Evolutionary conservation across 2,797 vertebrate genomes (phyloP).

Genomic region (Gymnodraco acuticeps): DNA sequence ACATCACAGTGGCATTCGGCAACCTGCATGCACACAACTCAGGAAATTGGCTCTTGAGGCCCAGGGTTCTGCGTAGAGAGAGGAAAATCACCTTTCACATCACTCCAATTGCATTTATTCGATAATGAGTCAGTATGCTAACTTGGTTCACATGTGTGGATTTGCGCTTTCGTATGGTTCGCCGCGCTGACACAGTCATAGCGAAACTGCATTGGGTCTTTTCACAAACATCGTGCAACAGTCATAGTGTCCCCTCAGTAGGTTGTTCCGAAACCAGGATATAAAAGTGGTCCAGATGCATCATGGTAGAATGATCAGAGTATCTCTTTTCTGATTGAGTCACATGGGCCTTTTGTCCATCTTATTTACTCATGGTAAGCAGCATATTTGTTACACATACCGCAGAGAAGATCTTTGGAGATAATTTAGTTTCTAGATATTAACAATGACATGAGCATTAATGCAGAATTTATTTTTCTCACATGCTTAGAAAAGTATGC

Average conservation of each 20-base stretch:
- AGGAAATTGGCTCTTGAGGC: constrained; percentile 39
- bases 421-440: constrained; percentile 44
- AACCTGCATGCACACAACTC: constrained; percentile 44
- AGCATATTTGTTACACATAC: constrained; percentile 19
- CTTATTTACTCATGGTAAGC: constrained; percentile 6
- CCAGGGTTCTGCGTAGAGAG: constrained; percentile 10
- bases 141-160: constrained; percentile 28
- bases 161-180: constrained; percentile 45
- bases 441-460: background rate
- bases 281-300: constrained; percentile 68
- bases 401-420: constrained; percentile 39
- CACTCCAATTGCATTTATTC: constrained; percentile 26
- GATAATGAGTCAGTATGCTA: constrained; percentile 20
- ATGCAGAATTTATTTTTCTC: background rate
- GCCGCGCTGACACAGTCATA: constrained; percentile 66
- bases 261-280: constrained; percentile 64
- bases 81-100: constrained; percentile 16
- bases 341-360: constrained; percentile 13
- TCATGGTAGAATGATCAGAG: constrained; percentile 38
- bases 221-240: constrained; percentile 70
- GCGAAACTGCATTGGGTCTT: constrained; percentile 74
- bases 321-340: constrained; percentile 53
- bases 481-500: too few species aligned
- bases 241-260: constrained; percentile 56
- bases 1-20: constrained; percentile 46